These are phyloP conservation scores for Melieria crassipennis DNA, from an alignment of 2,888 invertebrate genomes.

Conservation along the genomic window DNA sequence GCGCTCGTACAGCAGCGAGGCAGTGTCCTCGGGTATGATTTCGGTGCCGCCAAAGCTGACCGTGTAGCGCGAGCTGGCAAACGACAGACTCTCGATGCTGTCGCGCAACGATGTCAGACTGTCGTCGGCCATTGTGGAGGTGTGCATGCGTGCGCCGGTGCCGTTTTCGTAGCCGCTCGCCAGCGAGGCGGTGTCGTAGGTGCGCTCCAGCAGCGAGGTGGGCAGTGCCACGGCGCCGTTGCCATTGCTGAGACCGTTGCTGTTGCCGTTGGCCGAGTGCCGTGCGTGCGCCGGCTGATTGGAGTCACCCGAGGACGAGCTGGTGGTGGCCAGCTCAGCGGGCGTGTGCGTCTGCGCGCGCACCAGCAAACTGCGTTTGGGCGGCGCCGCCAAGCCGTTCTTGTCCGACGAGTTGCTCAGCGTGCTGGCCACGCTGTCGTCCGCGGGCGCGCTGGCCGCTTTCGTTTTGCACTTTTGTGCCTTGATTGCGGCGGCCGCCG, in stretches of 20 bases:
- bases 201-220: constrained; percentile 34
- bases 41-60: constrained; percentile 62
- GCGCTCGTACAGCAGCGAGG: constrained; percentile 51
- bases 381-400: constrained; percentile 31
- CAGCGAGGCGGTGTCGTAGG: constrained; percentile 47
- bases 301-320: constrained; percentile 41
- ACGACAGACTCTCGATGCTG: constrained; percentile 64
- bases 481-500: constrained; percentile 5
- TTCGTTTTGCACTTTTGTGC: constrained; percentile 37
- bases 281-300: constrained; percentile 2
- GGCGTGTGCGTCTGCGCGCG: constrained; percentile 60
- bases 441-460: constrained; percentile 33
- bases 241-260: constrained; percentile 42
- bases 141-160: constrained; percentile 49
- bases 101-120: constrained; percentile 61
- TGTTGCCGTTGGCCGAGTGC: constrained; percentile 38
- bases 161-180: constrained; percentile 57
- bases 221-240: constrained; percentile 42
- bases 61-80: constrained; percentile 63
- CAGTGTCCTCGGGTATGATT: constrained; percentile 54
- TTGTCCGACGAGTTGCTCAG: constrained; percentile 60
- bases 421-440: constrained; percentile 63
- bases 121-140: constrained; percentile 63
- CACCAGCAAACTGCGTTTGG: constrained; percentile 55
- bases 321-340: constrained; percentile 34